Evolutionary conservation across 2,888 invertebrate species (phyloP), one percentile per base, ranked within the genome.

Genomic region (Oligia strigilis): DNA sequence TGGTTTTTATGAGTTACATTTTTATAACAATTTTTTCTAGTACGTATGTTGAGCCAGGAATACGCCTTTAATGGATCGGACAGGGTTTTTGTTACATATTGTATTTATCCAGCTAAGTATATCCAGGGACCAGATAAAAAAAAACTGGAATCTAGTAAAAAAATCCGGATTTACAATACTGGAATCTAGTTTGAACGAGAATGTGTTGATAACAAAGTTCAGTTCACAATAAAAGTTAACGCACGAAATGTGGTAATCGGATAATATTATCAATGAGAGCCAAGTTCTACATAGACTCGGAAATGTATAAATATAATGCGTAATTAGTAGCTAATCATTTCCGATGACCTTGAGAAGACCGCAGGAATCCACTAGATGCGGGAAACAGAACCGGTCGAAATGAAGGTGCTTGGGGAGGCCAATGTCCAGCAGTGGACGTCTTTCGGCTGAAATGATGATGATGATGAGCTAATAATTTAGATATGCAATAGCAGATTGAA

Each of bases 161-260:
- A 60, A 75, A 69, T 40, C 83, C 74, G 58, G 76, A 80, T 77
- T 86, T 49, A 78, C 8, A 58, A 75, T 66, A 60, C 17, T 60
- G 8, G 3, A 77, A 77, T 67, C 83, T 13, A 29, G 86, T 86
- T 86, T 36, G 2, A 66, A 64, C 80, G 19, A 77, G 70, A 62
- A 67, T 9, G 0, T 58, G 36, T 36, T 55, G 64, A 79, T 82
- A 78, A 78, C 70, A 62, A 64, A 52, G 73, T 72, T 75, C 72
- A 73, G 29, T 66, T 58, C 36, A 64, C 13, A 58, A 81, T 58
- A 64, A 76, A 29, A 81, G 36, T 77, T 67, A 73, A 74, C 14
- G n/a, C 43, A 40, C 64, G 64, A 81, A 76, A 84, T 84, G 64
- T 64, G 46, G 43, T 11, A 23, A 67, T 19, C 46, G 8, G 19